Conservation (phyloP, 2,888 invertebrate genomes). For the Prionchulus punctatus region DNA sequence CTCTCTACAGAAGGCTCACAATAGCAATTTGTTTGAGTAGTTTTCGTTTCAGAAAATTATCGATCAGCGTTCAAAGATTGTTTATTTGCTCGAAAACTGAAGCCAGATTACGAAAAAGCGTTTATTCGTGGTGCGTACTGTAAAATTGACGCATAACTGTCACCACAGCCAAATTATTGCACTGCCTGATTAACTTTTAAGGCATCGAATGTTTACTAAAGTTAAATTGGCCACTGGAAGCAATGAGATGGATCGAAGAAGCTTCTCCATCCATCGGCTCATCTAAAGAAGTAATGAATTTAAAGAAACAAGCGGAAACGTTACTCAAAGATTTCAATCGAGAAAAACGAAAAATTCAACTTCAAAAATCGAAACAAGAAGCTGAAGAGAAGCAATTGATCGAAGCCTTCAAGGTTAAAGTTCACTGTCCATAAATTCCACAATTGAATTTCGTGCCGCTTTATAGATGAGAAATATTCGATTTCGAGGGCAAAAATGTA, state of each 20-base stretch:
- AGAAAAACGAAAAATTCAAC: too few relatives aligned
- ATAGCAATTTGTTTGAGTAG: neutral
- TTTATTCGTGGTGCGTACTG: conserved; percentile 36
- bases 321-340: too few relatives aligned
- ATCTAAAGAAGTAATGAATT: too few relatives aligned
- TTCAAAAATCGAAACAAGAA: too few relatives aligned
- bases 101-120: conserved; percentile 60
- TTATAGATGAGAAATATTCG: too few relatives aligned
- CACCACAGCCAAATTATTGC: neutral
- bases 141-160: neutral
- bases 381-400: conserved; percentile 36
- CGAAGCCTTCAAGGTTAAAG: too few relatives aligned
- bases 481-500: too few relatives aligned
- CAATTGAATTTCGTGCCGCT: too few relatives aligned
- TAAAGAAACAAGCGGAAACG: too few relatives aligned
- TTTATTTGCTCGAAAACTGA: conserved; percentile 55
- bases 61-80: conserved; percentile 63
- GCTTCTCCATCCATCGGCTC: too few relatives aligned
- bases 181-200: neutral
- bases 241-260: neutral
- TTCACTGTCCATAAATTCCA: too few relatives aligned
- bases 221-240: neutral
- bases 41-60: conserved; percentile 28
- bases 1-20: neutral
- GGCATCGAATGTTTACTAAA: neutral